Evolutionary conservation across 92 coral and sea anemone species (phyloP).

Genomic region (Virgularia gustaviana): DNA sequence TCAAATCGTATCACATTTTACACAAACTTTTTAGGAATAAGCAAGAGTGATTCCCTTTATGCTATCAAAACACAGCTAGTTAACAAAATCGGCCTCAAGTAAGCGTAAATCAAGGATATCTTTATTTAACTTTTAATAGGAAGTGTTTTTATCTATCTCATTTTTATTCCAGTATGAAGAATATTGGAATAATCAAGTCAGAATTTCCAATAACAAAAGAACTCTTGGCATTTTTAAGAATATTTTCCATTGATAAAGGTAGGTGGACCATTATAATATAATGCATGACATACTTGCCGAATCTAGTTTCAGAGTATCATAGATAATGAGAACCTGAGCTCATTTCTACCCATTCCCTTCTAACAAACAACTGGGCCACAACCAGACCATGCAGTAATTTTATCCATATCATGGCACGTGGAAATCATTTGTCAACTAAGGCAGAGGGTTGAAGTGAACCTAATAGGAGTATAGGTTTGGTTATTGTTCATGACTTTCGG

Average conservation of each 20-base stretch:
- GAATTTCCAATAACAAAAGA: conserved; percentile 67
- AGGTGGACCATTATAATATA: too few species aligned
- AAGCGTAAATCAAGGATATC: conserved; percentile 56
- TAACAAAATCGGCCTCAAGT: conserved; percentile 65
- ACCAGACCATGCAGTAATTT: too few species aligned
- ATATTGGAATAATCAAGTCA: conserved; percentile 47
- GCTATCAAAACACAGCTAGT: conserved; percentile 72
- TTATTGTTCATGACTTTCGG: too few species aligned
- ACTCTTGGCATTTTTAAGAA: conserved; percentile 69
- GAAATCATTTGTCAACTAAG: too few species aligned
- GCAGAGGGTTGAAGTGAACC: too few species aligned
- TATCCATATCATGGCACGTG: too few species aligned
- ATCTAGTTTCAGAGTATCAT: neutral
- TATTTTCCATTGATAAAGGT: conserved; percentile 85
- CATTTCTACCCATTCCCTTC: too few species aligned
- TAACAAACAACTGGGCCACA: too few species aligned
- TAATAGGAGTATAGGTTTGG: too few species aligned
- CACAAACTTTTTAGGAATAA: conserved; percentile 78
- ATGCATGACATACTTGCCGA: neutral
- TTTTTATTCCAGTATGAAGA: conserved; percentile 25
- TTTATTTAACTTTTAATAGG: neutral
- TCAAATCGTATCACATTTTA: too few species aligned
- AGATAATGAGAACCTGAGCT: neutral
- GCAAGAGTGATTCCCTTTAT: conserved; percentile 81
- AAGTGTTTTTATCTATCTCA: neutral